Percentiles rank a stretch among this genome's conserved stretches.
These are phyloP conservation scores for Coboldia fuscipes DNA, from an alignment of 1,140 invertebrate genomes.

Conservation along the genomic window DNA sequence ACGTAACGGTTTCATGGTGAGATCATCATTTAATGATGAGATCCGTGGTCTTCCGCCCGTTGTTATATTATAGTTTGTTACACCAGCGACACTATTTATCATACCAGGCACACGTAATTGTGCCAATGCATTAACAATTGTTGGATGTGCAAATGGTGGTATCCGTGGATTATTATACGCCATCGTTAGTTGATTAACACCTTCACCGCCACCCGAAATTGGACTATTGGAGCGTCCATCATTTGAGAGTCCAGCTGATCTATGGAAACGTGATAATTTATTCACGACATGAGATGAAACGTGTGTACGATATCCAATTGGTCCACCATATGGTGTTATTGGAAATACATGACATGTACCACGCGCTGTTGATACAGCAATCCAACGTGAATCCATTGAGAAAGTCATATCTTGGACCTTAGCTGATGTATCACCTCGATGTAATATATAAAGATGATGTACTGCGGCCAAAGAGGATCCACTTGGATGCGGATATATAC, in stretches of 20 bases:
- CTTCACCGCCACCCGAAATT: slow-evolving; percentile 28
- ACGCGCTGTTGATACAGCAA: slow-evolving; percentile 78
- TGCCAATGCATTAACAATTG: slow-evolving; percentile 52
- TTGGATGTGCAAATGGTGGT: slow-evolving; percentile 73
- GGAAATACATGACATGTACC: slow-evolving; percentile 97
- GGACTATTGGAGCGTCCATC: slow-evolving; percentile 58
- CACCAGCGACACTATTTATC: slow-evolving; percentile 6
- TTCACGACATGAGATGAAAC: slow-evolving; percentile 85
- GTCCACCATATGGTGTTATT: slow-evolving; percentile 89
- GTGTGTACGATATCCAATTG: slow-evolving; percentile 78
- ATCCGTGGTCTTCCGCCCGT: slow-evolving; percentile 35
- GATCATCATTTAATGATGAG: slow-evolving; percentile 39
- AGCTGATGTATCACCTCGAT: slow-evolving; percentile 68
- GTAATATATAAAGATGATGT: slow-evolving; percentile 89
- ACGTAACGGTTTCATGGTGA: slow-evolving; percentile 38
- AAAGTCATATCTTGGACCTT: slow-evolving; percentile 75
- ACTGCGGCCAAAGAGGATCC: slow-evolving; percentile 72
- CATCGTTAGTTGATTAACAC: slow-evolving; percentile 26
- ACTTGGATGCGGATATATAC: slow-evolving; percentile 80
- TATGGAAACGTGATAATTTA: slow-evolving; percentile 81
- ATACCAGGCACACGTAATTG: slow-evolving; percentile 58
- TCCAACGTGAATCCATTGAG: slow-evolving; percentile 85
- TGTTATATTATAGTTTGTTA: slow-evolving; percentile 3
- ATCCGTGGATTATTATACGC: slow-evolving; percentile 72
- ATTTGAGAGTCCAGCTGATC: slow-evolving; percentile 71